phyloP scores from a whole-genome alignment of 1,140 invertebrate species.

The Scaptomyza graminum region DNA sequence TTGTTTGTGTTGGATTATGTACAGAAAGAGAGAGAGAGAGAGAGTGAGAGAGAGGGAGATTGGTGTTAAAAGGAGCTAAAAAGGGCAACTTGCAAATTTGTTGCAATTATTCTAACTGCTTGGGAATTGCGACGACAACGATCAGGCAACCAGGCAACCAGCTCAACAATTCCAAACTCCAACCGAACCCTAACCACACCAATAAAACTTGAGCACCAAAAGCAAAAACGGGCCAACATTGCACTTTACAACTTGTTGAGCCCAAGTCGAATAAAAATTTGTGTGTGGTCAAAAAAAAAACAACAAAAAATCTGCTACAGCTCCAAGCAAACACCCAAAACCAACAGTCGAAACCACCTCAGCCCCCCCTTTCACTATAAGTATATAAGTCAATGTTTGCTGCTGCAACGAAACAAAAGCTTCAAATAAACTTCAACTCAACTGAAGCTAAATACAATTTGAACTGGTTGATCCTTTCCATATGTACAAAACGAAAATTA shows the following conservation, averaged over 20 bases:
- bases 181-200: neutral
- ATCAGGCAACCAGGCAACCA: neutral
- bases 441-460: no score
- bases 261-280: no score
- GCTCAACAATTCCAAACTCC: conserved; percentile 7
- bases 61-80: conserved; percentile 60
- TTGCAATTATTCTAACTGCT: conserved; percentile 80
- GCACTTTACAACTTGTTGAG: no score
- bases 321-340: no score
- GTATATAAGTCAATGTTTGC: neutral
- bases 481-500: no score
- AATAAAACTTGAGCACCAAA: conserved; percentile 28
- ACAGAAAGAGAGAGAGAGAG: neutral
- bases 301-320: no score
- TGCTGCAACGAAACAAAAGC: neutral
- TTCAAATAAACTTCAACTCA: neutral
- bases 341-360: neutral
- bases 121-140: conserved; percentile 53
- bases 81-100: conserved; percentile 78
- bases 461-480: no score
- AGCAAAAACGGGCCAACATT: conserved; percentile 6
- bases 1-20: conserved; percentile 56
- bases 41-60: no score
- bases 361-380: neutral
- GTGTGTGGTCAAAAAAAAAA: no score